Evolutionary conservation across 1,140 invertebrate genomes (phyloP), one percentile per base, ranked within the genome.

Genomic region (Stegodyphus dumicola): DNA sequence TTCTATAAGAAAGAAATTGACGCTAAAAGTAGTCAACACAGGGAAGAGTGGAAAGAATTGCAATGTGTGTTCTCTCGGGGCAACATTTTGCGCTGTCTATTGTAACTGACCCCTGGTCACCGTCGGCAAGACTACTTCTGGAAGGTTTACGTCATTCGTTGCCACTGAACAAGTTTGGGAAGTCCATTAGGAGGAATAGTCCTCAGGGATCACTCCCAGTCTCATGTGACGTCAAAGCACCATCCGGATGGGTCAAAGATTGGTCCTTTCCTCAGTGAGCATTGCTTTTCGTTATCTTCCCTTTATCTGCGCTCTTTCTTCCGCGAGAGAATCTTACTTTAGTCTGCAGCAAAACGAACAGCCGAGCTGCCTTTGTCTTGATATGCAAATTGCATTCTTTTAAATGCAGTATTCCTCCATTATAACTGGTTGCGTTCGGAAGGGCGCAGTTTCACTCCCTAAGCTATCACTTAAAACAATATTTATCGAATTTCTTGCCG

Each of bases 51-150:
- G 65, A 70, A 70, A 79, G 77, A 79, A 79, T 79, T 64, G 77
- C 77, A 79, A 79, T 70, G 65, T n/a, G 66, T 13, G 64, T 33
- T 79, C 77, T 70, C 77, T n/a, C 65, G 67, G 77, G 77, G 52
- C 77, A 69, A 48, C 48, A 66, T 77, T 77, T 77, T 77, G 75
- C 60, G 67, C 65, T 53, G 77, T 70, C 77, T 70, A 79, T 79
- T 79, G 77, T 79, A 79, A 79, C 77, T 79, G 77, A 79, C 77
- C 77, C 77, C 56, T 79, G 77, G 77, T 51, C 78, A 73, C 65
- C 15, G 56, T 60, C 56, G 56, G 65, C 77, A 54, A 79, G 77
- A 70, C 77, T 70, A 73, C 67, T 73, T 73, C 67, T 69, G 53
- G 77, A 77, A 53, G 75, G 54, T 77, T 78, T 73, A 49, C 78